Evolutionary conservation across 2,113 vertebrate genomes (phyloP).

Genomic region (Symphodus melops): DNA sequence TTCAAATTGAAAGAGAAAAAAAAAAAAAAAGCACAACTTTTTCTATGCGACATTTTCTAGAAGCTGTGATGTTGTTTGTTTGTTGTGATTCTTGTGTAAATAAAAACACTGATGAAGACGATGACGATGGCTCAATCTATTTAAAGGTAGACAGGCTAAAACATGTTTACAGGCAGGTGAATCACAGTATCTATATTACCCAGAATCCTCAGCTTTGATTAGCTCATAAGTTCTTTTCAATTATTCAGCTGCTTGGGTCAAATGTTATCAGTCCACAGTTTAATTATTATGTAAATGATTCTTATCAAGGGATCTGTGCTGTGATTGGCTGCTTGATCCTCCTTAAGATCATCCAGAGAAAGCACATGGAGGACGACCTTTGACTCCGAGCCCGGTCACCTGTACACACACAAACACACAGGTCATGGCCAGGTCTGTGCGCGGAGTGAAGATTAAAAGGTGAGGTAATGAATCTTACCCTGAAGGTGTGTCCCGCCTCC

Average conservation of each 20-base stretch:
- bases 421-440: not conserved
- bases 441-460: not conserved
- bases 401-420: conserved; percentile 16
- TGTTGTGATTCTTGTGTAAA: conserved; percentile 57
- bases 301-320: not conserved
- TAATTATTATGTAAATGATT: not conserved
- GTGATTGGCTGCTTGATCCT: conserved; percentile 6
- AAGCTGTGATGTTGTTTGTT: conserved; percentile 30
- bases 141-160: no score
- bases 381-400: conserved; percentile 65
- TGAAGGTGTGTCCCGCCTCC: conserved; percentile 88
- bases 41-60: conserved; percentile 71
- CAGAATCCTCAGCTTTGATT: not conserved
- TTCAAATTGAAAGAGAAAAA: conserved; percentile 3
- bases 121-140: not conserved
- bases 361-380: conserved; percentile 53
- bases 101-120: conserved; percentile 31
- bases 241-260: no score
- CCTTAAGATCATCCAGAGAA: conserved; percentile 51
- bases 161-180: no score
- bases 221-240: no score
- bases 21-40: conserved; percentile 68
- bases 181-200: not conserved
- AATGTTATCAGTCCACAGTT: not conserved
- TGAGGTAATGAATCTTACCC: conserved; percentile 69